Base-by-base conservation (phyloP, 2,113 vertebrate genomes). In the Sturnira hondurensis region DNA sequence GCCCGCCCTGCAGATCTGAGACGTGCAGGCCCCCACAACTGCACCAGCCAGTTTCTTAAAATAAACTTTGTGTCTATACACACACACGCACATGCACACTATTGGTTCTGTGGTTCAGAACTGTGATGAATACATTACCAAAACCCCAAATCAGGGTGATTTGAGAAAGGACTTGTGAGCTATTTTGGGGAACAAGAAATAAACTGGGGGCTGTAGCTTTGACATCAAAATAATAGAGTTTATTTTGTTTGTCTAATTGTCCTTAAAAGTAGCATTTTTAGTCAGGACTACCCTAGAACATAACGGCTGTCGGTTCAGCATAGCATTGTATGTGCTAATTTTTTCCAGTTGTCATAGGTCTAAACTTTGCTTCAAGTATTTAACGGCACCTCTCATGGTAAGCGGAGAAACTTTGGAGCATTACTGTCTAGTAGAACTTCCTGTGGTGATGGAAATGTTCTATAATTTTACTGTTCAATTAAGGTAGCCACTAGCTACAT, bases 211-310 rank as follows among this genome's bases (percentile, higher is more conserved):
- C 56, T 43, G 56, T n/a, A 78, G 63, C 63, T 91, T 50, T 67
- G 11, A 91, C 31, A 92, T 76, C 2, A 86, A 95, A 86, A 65
- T 22, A 63, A 31, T 38, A 94, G 78, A 96, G 65, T 70, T 73
- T 84, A 70, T 43, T 90, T 58, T 89, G 73, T 71, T 85, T 54
- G 36, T 68, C n/a, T 47, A 73, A 16, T 24, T 73, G 65, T 84
- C 61, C 28, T 74, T 86, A 86, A 93, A 58, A 33, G 20, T 68
- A 63, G 36, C 19, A 74, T 43, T 93, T 94, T 95, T 52, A 94
- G 47, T 84, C 47, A 82, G 70, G 41, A 45, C 26, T 86, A 22
- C 38, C 22, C 91, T 52, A 83, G 68, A 94, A 95, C 83, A 84
- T 54, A 54, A 77, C 26, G 14, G 16, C 38, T 41, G 61, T 4